These are phyloP conservation scores for Dichetophora obliterata DNA, from an alignment of 2,888 invertebrate species.

Conservation along the genomic window DNA sequence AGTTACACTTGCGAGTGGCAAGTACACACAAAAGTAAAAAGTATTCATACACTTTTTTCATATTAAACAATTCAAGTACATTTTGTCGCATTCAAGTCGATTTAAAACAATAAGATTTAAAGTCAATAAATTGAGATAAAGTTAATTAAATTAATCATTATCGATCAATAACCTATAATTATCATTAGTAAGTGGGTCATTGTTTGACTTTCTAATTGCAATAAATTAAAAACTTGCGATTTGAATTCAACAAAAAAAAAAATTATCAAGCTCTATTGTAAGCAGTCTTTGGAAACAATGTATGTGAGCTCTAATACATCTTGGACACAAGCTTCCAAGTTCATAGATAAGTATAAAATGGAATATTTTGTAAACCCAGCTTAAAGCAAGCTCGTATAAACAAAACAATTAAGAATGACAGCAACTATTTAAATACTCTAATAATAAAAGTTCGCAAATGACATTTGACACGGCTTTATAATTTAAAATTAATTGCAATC, in stretches of 20 bases:
- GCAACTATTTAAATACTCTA: not conserved
- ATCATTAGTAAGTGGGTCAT: no score
- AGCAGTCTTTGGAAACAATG: no score
- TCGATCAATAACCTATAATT: no score
- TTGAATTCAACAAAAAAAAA: not conserved
- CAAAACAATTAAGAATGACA: slow-evolving; percentile 2
- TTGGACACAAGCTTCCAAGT: no score
- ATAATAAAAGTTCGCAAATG: not conserved
- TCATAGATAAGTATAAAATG: not conserved
- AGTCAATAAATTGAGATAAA: not conserved
- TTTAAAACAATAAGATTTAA: not conserved
- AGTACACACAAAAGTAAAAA: no score
- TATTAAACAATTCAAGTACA: not conserved
- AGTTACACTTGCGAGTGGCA: no score
- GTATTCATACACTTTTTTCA: no score
- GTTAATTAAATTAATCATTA: no score
- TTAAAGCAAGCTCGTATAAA: not conserved
- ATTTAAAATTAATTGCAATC: no score
- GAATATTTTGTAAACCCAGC: not conserved
- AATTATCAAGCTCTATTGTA: no score
- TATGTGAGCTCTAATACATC: no score
- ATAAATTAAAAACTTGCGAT: not conserved
- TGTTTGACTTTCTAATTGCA: not conserved
- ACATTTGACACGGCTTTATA: not conserved
- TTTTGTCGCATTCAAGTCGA: not conserved